Conservation (phyloP, 2,888 invertebrate genomes). For the Bimastos eiseni region DNA sequence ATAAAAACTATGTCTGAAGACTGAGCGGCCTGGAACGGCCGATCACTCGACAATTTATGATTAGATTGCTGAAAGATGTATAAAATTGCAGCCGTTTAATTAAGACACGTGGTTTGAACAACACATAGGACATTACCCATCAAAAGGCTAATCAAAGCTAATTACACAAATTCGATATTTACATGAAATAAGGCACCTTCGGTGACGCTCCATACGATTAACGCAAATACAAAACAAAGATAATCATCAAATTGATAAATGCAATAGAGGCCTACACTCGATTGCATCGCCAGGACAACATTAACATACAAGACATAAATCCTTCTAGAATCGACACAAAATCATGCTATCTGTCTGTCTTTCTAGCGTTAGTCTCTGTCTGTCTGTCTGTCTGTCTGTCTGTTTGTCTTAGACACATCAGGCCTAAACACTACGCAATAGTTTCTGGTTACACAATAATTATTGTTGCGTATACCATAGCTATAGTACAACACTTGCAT, state of each 20-base stretch:
- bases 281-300: not conserved
- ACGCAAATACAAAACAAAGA: not conserved
- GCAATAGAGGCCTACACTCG: too few relatives aligned
- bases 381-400: not conserved
- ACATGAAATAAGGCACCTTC: conserved; percentile 18
- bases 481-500: not conserved
- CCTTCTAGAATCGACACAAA: not conserved
- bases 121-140: conserved; percentile 18
- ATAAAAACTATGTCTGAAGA: too few relatives aligned
- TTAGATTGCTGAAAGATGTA: too few relatives aligned
- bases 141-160: not conserved
- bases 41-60: too few relatives aligned
- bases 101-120: conserved; percentile 3
- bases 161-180: not conserved
- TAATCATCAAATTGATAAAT: too few relatives aligned
- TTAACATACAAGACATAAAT: not conserved
- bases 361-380: too few relatives aligned
- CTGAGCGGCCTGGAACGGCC: too few relatives aligned
- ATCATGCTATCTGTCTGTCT: not conserved
- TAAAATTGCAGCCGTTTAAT: not conserved
- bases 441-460: not conserved
- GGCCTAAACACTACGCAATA: not conserved
- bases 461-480: too few relatives aligned
- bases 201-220: not conserved
- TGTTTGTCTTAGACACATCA: not conserved